Percentiles rank a stretch among this genome's conserved stretches.
Conservation (phyloP, 2,113 vertebrate species). For the Mustelus asterias region DNA sequence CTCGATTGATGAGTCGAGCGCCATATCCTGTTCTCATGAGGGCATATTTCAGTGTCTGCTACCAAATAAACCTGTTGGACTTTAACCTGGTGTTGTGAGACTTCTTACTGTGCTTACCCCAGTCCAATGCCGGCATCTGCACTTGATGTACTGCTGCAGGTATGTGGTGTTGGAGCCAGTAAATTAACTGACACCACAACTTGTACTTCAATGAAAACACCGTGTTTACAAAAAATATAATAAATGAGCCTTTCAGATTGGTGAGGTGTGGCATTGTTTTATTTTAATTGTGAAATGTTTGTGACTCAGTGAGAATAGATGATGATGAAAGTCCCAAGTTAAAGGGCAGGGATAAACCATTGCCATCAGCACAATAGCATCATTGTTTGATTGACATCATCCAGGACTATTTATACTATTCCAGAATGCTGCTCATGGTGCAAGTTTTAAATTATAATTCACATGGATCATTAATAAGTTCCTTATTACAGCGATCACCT, state of each 20-base stretch:
- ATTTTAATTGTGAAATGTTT: neutral
- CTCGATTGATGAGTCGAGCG: no score
- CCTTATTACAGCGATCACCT: neutral
- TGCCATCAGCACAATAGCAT: neutral
- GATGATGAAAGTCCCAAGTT: neutral
- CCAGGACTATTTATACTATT: neutral
- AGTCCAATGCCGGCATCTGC: no score
- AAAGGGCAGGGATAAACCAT: neutral
- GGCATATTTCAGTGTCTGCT: no score
- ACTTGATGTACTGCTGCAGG: neutral
- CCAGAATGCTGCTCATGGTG: neutral
- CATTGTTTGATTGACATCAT: neutral
- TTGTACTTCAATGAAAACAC: neutral
- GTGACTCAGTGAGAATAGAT: neutral
- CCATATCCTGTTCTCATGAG: no score
- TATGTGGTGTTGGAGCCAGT: neutral
- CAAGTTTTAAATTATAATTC: neutral
- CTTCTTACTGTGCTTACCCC: no score
- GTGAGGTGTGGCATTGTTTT: neutral
- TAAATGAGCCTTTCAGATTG: neutral
- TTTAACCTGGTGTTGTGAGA: no score
- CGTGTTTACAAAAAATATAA: neutral
- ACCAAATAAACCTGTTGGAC: no score
- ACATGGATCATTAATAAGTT: neutral
- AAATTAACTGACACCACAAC: neutral